These are phyloP conservation scores for Netelia virgata DNA, from an alignment of 2,888 invertebrate genomes.

Conservation along the genomic window DNA sequence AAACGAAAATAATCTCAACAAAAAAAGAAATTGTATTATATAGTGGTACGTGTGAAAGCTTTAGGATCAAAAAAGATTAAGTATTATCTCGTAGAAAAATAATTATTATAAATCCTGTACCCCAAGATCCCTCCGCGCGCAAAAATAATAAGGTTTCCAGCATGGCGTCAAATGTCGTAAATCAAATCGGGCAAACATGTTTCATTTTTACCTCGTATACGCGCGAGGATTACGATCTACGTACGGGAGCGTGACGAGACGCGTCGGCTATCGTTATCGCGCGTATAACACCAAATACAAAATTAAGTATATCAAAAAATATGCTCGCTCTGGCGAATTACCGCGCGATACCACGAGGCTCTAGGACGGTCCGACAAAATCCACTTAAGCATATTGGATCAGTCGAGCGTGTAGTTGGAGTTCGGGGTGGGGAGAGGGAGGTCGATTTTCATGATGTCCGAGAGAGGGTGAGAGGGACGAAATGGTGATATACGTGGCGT, in stretches of 20 bases:
- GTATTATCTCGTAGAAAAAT: too few relatives aligned
- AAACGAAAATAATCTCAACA: too few relatives aligned
- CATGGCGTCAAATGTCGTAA: too few relatives aligned
- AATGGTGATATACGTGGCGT: slow-evolving; percentile 33
- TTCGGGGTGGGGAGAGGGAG: slow-evolving; percentile 9
- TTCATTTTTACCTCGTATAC: neutral
- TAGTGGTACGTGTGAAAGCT: too few relatives aligned
- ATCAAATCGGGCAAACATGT: neutral
- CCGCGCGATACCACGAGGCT: slow-evolving; percentile 63
- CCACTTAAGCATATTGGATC: slow-evolving; percentile 79
- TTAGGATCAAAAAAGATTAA: too few relatives aligned
- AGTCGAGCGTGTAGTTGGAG: slow-evolving; percentile 61
- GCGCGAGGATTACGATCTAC: neutral
- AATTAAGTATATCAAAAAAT: slow-evolving; percentile 11
- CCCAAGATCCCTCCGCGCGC: too few relatives aligned
- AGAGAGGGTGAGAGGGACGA: slow-evolving; percentile 40
- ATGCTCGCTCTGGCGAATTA: slow-evolving; percentile 32
- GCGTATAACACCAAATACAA: slow-evolving; percentile 15
- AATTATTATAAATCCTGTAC: too few relatives aligned
- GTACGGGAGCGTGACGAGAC: neutral
- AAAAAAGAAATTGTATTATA: too few relatives aligned
- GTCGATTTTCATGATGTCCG: slow-evolving; percentile 39
- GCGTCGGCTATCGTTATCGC: neutral
- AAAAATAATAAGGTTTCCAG: too few relatives aligned
- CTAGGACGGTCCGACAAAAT: slow-evolving; percentile 71